Percentiles rank a stretch among this genome's conserved stretches.
These are phyloP conservation scores for Zonitis immaculata DNA, from an alignment of 2,888 invertebrate species.

Conservation along the genomic window DNA sequence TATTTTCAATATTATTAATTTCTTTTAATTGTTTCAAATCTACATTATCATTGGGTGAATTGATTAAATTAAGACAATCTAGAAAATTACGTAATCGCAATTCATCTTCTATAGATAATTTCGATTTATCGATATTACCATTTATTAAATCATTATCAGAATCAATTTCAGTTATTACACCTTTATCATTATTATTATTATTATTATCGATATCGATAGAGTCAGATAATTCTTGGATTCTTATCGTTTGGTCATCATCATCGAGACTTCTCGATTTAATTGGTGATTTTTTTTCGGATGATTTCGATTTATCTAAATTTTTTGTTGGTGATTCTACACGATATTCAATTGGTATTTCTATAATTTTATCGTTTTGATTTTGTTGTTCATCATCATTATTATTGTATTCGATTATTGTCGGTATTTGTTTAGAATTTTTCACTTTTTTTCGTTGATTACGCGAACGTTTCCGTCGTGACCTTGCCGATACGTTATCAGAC, in stretches of 20 bases:
- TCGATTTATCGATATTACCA: not conserved
- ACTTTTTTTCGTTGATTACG: constrained; percentile 13
- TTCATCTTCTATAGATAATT: constrained; percentile 57
- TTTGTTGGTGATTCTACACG: constrained; percentile 44
- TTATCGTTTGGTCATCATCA: constrained; percentile 42
- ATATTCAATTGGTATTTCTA: constrained; percentile 27
- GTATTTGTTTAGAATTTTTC: constrained; percentile 8
- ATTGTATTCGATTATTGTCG: constrained; percentile 1
- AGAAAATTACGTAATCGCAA: constrained; percentile 54
- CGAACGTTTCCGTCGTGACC: constrained; percentile 8
- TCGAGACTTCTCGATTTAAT: constrained; percentile 46
- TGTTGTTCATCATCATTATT: not conserved
- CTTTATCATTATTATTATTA: constrained; percentile 41
- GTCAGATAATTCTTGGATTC: constrained; percentile 45
- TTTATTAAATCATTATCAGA: constrained; percentile 52
- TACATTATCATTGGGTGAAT: constrained; percentile 51
- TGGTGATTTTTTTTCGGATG: constrained; percentile 13
- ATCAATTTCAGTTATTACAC: constrained; percentile 60
- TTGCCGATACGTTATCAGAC: constrained; percentile 3
- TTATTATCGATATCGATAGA: constrained; percentile 37
- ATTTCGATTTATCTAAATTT: constrained; percentile 10
- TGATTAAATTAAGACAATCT: constrained; percentile 54
- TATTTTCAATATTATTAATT: constrained; percentile 29
- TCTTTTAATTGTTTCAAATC: constrained; percentile 28
- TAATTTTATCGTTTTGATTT: not conserved